These are phyloP conservation scores for Dipodomys ordii DNA, from an alignment of 2,113 vertebrate genomes.

Conservation along the genomic window DNA sequence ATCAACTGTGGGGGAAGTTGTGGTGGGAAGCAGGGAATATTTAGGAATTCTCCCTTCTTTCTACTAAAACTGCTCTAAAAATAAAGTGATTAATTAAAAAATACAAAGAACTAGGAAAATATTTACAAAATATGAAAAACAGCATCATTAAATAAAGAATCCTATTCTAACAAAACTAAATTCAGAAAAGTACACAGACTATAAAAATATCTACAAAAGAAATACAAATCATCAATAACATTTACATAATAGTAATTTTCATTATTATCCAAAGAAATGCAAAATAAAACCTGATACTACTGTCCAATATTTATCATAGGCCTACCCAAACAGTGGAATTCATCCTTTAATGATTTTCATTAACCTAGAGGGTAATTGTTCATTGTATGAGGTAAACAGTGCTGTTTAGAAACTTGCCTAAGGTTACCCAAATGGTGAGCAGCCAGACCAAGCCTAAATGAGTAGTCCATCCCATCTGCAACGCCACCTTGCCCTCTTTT, in stretches of 20 bases:
- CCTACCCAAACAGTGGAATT: neutral
- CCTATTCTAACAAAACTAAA: neutral
- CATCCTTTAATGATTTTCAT: slow-evolving; percentile 11
- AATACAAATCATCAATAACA: neutral
- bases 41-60: neutral
- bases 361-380: neutral
- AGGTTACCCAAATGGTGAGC: neutral
- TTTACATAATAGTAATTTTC: slow-evolving; percentile 53
- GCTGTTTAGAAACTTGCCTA: neutral
- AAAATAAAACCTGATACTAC: slow-evolving; percentile 5
- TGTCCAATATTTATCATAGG: slow-evolving; percentile 5
- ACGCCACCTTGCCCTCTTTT: neutral
- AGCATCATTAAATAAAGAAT: slow-evolving; percentile 38
- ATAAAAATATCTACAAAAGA: slow-evolving; percentile 39
- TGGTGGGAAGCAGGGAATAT: no score
- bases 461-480: neutral
- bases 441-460: neutral
- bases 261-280: slow-evolving; percentile 22
- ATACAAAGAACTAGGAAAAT: neutral
- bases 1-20: neutral
- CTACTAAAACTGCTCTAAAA: neutral
- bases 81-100: neutral
- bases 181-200: neutral
- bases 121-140: neutral
- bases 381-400: slow-evolving; percentile 12